Percentiles rank a stretch among this genome's conserved stretches.
phyloP scores from a whole-genome alignment of 2,113 vertebrate species.

The Phyllopteryx taeniolatus region DNA sequence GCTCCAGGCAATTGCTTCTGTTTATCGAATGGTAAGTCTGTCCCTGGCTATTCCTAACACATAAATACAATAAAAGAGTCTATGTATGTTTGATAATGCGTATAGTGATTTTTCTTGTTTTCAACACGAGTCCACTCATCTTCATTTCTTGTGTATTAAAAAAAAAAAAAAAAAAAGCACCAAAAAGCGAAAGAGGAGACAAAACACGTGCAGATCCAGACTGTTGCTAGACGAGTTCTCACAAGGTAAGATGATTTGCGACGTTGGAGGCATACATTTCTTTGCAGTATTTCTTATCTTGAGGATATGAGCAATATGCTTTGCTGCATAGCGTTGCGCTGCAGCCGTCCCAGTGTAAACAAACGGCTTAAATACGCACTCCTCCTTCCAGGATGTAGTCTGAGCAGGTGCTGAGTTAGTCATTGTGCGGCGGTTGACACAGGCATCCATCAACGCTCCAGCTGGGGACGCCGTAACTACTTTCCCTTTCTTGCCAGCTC shows the following conservation, averaged over 20 bases:
- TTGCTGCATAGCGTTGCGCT: background rate
- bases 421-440: slow-evolving; percentile 57
- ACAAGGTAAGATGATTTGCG: background rate
- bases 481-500: slow-evolving; percentile 46
- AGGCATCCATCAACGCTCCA: slow-evolving; percentile 56
- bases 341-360: slow-evolving; percentile 18
- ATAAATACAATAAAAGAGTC: too few species aligned
- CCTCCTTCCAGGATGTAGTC: slow-evolving; percentile 17
- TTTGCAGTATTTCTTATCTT: background rate
- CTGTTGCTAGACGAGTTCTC: background rate
- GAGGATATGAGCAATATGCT: background rate
- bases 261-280: background rate
- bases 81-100: too few species aligned
- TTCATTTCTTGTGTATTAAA: too few species aligned
- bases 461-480: slow-evolving; percentile 54
- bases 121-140: too few species aligned
- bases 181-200: too few species aligned
- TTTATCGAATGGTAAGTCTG: too few species aligned
- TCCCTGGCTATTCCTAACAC: too few species aligned
- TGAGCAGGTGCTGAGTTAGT: slow-evolving; percentile 66
- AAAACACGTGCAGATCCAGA: too few species aligned
- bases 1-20: too few species aligned
- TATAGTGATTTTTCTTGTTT: too few species aligned
- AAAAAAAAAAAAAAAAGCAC: too few species aligned
- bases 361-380: slow-evolving; percentile 34